These are phyloP conservation scores for Dynastes tityus DNA, from an alignment of 2,888 invertebrate species.

Conservation along the genomic window DNA sequence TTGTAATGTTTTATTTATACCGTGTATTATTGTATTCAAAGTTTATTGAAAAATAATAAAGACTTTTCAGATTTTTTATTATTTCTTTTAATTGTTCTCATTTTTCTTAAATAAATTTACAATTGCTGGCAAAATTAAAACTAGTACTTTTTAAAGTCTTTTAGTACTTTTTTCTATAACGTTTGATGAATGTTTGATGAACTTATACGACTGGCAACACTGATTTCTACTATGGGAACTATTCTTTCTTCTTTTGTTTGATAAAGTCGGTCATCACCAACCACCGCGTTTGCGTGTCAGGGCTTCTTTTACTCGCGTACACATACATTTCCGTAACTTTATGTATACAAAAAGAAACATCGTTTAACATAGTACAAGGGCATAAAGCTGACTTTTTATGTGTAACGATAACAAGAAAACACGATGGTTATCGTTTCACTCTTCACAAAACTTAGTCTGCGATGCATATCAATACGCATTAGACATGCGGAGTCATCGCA, in stretches of 20 bases:
- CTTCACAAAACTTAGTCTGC: conserved; percentile 44
- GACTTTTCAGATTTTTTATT: too few relatives aligned
- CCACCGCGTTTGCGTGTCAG: not conserved
- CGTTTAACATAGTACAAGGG: conserved; percentile 6
- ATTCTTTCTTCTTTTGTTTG: not conserved
- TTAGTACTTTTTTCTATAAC: too few relatives aligned
- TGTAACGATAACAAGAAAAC: conserved; percentile 43
- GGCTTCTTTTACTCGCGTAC: not conserved
- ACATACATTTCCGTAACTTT: not conserved
- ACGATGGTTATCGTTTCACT: conserved; percentile 37
- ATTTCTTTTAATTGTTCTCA: too few relatives aligned
- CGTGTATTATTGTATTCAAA: too few relatives aligned
- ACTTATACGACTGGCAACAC: too few relatives aligned
- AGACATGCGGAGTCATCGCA: conserved; percentile 66
- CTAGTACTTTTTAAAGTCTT: too few relatives aligned
- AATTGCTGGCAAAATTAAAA: too few relatives aligned
- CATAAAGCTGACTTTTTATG: conserved; percentile 42
- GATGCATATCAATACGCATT: conserved; percentile 64
- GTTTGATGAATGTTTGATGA: too few relatives aligned
- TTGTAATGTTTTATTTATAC: too few relatives aligned
- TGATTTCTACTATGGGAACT: not conserved
- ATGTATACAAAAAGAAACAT: conserved; percentile 4
- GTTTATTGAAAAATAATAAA: too few relatives aligned
- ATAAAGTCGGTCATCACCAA: not conserved
- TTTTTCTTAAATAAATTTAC: too few relatives aligned